Evolutionary conservation across 2,113 vertebrate genomes (phyloP), one percentile per base, ranked within the genome.

Genomic region (Melanerpes formicivorus): DNA sequence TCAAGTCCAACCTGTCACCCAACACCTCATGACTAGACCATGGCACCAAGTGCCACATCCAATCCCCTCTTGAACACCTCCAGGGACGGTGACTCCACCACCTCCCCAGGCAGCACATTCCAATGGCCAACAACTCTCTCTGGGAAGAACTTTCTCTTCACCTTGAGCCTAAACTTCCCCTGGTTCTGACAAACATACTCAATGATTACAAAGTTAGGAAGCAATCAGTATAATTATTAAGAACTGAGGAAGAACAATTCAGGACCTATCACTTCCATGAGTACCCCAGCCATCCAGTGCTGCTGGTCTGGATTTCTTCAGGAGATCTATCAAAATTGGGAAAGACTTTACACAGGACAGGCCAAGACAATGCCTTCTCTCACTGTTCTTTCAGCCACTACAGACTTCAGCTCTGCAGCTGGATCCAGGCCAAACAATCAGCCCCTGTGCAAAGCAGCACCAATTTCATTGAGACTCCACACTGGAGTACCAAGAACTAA

Each of bases 391-490:
- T 85, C 71, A 89, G 56, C 44, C 64, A 7, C 69, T 54, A 42
- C n/a, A 90, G 42, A 66, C 48, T 77, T 89, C 56, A 70, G 4
- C 72, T 90, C 60, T 54, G 56, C 32, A 16, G 37, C 56, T 89
- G 87, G 79, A 87, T 80, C 25, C 75, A 48, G 64, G 75, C 84
- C 94, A 94, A 84, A 90, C 71, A 42, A 70, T 63, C 23, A 65
- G 58, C 11, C 16, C 25, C 85, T 58, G 37, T 75, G 66, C 80
- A 88, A 87, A 87, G 77, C 70, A 66, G 63, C 46, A 32, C 46
- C 6, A 1, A 87, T 76, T 84, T 92, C 62, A 37, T 6, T 27
- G 70, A 81, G 40, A 44, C 55, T 80, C 83, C 50, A 17, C 60
- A 10, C 2, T 29, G 67, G 44, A 81, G 48, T 7, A 69, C 29